These are phyloP conservation scores for Stegostoma tigrinum DNA, from an alignment of 2,113 vertebrate genomes.

Conservation along the genomic window DNA sequence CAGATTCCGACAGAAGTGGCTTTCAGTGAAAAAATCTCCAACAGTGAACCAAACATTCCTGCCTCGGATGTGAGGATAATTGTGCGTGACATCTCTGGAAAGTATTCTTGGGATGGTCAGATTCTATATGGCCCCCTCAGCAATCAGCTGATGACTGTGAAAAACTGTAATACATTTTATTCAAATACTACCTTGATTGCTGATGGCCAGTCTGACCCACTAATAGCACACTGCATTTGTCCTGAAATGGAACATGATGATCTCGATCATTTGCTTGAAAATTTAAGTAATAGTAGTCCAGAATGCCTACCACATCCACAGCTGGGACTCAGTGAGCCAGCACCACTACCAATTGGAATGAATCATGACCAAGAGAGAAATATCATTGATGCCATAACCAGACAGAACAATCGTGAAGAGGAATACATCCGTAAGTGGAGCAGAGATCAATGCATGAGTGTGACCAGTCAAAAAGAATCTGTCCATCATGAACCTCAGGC, in stretches of 20 bases:
- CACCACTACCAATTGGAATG: constrained; percentile 74
- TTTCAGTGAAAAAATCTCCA: constrained; percentile 44
- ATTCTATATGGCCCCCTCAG: constrained; percentile 77
- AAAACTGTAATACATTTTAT: constrained; percentile 25
- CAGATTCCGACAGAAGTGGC: constrained; percentile 63
- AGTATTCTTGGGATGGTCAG: constrained; percentile 89
- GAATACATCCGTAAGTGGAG: constrained; percentile 60
- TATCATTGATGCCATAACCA: constrained; percentile 69
- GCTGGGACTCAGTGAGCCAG: constrained; percentile 74
- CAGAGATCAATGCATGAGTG: constrained; percentile 54
- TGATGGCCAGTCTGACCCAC: constrained; percentile 38
- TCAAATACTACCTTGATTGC: constrained; percentile 41
- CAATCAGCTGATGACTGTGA: constrained; percentile 41
- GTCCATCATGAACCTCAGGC: constrained; percentile 69
- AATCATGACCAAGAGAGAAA: constrained; percentile 69
- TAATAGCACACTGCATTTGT: background rate
- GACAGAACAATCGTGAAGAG: constrained; percentile 69
- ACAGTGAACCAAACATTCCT: constrained; percentile 41
- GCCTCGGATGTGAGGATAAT: constrained; percentile 85
- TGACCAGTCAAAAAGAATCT: constrained; percentile 64
- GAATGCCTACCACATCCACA: constrained; percentile 81
- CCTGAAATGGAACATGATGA: constrained; percentile 65
- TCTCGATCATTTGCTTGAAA: constrained; percentile 75
- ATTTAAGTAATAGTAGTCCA: constrained; percentile 74
- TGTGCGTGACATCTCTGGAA: constrained; percentile 91